Conservation (phyloP, 2,797 vertebrate genomes). For the Chelonia mydas region DNA sequence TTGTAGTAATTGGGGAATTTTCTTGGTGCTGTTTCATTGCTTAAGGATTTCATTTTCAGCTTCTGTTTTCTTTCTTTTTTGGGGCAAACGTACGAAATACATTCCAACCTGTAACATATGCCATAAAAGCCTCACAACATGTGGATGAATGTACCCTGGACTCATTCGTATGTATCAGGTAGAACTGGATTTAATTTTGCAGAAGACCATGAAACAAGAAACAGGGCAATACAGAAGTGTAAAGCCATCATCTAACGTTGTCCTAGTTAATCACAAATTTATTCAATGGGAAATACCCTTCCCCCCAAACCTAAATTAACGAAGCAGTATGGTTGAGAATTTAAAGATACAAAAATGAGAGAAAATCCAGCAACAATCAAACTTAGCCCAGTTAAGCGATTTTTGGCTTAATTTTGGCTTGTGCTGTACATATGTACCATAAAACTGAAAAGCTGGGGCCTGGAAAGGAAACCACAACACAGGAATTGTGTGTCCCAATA, state of each 20-base stretch:
- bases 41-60: constrained; percentile 48
- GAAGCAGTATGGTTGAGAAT: constrained; percentile 7
- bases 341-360: neutral
- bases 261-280: constrained; percentile 43
- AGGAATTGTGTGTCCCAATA: neutral
- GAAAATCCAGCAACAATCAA: constrained; percentile 43
- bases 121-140: neutral
- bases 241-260: constrained; percentile 48
- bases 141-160: constrained; percentile 2
- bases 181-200: constrained; percentile 34
- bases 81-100: neutral
- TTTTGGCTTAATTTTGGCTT: constrained; percentile 43
- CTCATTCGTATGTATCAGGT: constrained; percentile 36
- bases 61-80: constrained; percentile 11
- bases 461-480: neutral
- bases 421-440: constrained; percentile 22
- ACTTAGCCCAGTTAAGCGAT: neutral
- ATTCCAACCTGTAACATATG: constrained; percentile 3
- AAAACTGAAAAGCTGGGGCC: constrained; percentile 44
- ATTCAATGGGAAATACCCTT: constrained; percentile 31
- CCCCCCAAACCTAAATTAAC: neutral
- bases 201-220: neutral
- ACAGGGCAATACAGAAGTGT: neutral
- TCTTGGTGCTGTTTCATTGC: constrained; percentile 31
- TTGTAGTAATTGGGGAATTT: constrained; percentile 40